Evolutionary conservation across 2,888 invertebrate genomes (phyloP), one percentile per base, ranked within the genome.

Genomic region (Ectemnius cavifrons): DNA sequence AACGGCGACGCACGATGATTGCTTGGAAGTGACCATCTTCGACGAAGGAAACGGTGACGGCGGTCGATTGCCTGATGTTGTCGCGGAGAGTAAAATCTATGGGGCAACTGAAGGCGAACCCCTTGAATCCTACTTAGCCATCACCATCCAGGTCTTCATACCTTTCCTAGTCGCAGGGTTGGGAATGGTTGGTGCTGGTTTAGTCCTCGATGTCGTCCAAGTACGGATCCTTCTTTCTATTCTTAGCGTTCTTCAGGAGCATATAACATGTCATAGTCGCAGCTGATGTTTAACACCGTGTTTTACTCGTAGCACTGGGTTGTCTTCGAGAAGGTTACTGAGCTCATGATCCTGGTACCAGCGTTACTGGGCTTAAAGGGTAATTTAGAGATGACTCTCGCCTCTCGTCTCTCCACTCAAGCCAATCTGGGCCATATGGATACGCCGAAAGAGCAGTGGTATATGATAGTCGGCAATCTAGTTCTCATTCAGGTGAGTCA

Each of bases 311-410:
- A 95, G 94, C 94, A 95, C 85, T 95, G 95, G 95, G 91, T 92
- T 62, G 95, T 95, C 58, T 96, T 95, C 89, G 92, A 92, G 79
- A 92, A 93, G 88, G 93, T 95, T 8, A 94, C 94, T 57, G 95
- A 95, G 88, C 92, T 95, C 70, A 94, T 95, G 87, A 95, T 96
- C 79, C 90, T 96, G 93, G 96, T 97, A 66, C 97, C 97, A 14
- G 94, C 97, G 0, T 91, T 96, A 74, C 92, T 97, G 70, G 97
- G 97, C 20, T 93, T 96, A 28, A 94, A 97, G 93, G 99, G 99
- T 77, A 99, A 99, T 91, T 92, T 99, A 87, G 98, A 99, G 92
- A 99, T 98, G 98, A 98, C 98, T 75, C 92, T 99, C 73, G 99
- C 99, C 0, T 98, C 98, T 1, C 94, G 99, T 66, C 93, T 99